Percentiles rank a stretch among this genome's conserved stretches.
Evolutionary conservation across 1,140 invertebrate species (phyloP).

Genomic region (Riptortus pedestris): DNA sequence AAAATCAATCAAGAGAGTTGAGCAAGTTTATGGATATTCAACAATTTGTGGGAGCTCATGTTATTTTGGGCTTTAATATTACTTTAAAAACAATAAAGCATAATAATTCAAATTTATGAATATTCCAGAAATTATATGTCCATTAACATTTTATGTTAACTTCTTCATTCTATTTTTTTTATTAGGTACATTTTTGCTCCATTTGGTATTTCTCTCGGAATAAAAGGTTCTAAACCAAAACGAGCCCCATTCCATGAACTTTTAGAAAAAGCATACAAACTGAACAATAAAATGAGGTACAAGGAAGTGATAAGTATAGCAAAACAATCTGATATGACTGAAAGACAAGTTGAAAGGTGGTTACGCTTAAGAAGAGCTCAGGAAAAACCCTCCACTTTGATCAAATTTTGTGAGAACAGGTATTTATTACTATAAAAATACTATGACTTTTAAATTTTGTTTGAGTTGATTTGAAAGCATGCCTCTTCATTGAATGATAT

Average conservation of each 20-base stretch:
- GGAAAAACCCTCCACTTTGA: constrained; percentile 75
- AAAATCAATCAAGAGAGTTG: no score
- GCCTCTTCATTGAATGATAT: no score
- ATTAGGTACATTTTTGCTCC: constrained; percentile 63
- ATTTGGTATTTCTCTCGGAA: constrained; percentile 61
- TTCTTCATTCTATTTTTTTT: no score
- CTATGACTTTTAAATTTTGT: no score
- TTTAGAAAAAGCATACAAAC: constrained; percentile 59
- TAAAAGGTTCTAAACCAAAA: constrained; percentile 64
- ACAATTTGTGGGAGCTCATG: no score
- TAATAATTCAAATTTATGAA: no score
- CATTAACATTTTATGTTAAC: no score
- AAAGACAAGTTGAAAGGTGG: constrained; percentile 84
- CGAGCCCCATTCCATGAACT: constrained; percentile 55
- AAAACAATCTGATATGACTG: constrained; percentile 78
- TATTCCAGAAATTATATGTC: no score
- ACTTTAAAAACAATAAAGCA: no score
- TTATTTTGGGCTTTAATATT: no score
- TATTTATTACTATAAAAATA: constrained; percentile 33
- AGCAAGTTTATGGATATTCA: no score
- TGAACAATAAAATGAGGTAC: constrained; percentile 55
- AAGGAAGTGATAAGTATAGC: constrained; percentile 64
- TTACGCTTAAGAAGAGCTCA: constrained; percentile 65
- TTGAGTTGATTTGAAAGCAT: constrained; percentile 1
- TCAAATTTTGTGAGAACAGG: constrained; percentile 85